These are phyloP conservation scores for Phataginus tricuspis DNA, from an alignment of 2,797 vertebrate genomes.

Conservation along the genomic window DNA sequence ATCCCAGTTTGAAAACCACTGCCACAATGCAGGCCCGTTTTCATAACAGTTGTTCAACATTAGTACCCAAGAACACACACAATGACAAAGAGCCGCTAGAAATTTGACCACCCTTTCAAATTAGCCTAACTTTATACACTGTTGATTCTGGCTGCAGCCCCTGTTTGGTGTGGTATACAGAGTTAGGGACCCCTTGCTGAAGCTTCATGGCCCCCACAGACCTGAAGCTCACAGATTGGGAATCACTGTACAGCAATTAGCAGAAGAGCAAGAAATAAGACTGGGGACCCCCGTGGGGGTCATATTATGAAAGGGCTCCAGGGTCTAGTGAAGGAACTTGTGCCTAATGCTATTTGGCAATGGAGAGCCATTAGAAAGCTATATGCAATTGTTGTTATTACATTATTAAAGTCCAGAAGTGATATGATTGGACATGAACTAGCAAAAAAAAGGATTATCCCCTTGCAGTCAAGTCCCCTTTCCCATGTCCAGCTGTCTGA, in stretches of 20 bases:
- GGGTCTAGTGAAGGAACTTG: neutral
- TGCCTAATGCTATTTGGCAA: neutral
- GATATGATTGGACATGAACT: neutral
- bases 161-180: neutral
- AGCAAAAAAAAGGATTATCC: neutral
- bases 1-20: constrained; percentile 15
- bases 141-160: neutral
- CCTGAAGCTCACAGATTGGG: neutral
- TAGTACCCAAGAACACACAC: neutral
- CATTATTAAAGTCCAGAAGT: constrained; percentile 19
- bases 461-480: neutral
- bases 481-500: neutral
- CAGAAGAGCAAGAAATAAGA: neutral
- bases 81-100: neutral
- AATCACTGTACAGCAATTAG: neutral
- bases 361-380: neutral
- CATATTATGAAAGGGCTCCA: neutral
- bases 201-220: neutral
- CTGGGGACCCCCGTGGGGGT: neutral
- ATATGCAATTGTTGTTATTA: neutral
- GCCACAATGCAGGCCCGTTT: neutral
- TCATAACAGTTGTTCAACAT: neutral
- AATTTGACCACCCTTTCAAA: neutral
- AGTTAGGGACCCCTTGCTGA: neutral
- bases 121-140: neutral